These are phyloP conservation scores for Eurytoma adleriae DNA, from an alignment of 2,888 invertebrate species.

Conservation along the genomic window DNA sequence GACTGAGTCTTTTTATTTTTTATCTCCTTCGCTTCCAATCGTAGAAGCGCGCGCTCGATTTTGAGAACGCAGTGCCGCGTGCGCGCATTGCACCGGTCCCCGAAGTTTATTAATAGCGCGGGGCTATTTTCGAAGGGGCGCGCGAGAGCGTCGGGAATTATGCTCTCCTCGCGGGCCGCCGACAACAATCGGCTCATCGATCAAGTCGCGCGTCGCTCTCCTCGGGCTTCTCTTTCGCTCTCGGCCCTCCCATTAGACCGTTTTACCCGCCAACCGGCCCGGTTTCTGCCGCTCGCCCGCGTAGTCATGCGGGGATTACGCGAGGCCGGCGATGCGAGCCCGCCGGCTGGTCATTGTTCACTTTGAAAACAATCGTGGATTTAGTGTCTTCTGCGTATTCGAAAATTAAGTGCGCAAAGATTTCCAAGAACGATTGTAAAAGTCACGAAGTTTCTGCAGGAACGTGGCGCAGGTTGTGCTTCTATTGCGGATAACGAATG, in stretches of 20 bases:
- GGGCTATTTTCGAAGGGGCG: conserved; percentile 31
- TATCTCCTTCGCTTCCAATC: conserved; percentile 14
- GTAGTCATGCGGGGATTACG: not conserved
- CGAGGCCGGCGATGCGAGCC: not conserved
- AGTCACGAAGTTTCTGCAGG: no score
- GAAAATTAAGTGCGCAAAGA: no score
- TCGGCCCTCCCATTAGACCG: not conserved
- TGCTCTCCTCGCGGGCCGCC: conserved; percentile 11
- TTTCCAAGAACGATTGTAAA: no score
- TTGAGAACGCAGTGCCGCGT: conserved; percentile 14
- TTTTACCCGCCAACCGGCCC: not conserved
- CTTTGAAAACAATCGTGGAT: not conserved
- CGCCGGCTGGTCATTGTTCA: not conserved
- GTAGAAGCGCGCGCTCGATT: not conserved
- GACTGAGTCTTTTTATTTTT: not conserved
- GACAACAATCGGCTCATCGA: conserved; percentile 55
- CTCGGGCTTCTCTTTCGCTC: not conserved
- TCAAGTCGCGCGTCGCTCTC: conserved; percentile 32
- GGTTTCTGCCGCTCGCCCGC: not conserved
- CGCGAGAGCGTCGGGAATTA: conserved; percentile 18
- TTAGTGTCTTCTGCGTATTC: no score
- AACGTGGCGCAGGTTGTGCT: no score
- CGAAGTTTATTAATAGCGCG: conserved; percentile 40
- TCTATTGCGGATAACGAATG: no score
- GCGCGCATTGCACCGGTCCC: not conserved